Conservation (phyloP, 2,888 invertebrate genomes). For the Caenorhabditis plicata region DNA sequence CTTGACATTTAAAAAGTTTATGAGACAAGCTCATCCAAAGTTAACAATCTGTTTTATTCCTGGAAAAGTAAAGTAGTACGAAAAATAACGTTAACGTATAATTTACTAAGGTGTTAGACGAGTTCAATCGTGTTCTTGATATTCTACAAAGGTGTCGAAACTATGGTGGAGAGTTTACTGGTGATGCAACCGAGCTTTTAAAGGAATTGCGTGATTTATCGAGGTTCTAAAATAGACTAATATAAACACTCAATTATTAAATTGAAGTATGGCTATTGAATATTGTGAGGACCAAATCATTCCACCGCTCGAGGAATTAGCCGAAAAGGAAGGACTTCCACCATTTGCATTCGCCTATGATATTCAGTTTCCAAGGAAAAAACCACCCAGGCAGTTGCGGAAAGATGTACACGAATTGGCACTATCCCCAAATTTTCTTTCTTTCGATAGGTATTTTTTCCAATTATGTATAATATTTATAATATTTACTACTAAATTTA, state of each 20-base stretch:
- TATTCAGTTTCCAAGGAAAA: too few species aligned
- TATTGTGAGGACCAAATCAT: background rate
- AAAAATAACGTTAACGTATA: too few species aligned
- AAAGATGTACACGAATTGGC: too few species aligned
- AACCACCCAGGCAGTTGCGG: too few species aligned
- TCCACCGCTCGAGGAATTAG: background rate
- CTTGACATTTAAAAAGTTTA: background rate
- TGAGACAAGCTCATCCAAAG: background rate
- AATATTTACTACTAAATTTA: background rate
- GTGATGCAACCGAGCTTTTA: slow-evolving; percentile 1
- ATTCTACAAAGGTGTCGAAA: background rate
- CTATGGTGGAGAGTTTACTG: slow-evolving; percentile 1
- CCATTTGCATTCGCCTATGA: background rate
- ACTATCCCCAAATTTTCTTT: too few species aligned
- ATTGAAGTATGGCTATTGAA: slow-evolving; percentile 3
- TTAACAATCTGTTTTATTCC: slow-evolving; percentile 1
- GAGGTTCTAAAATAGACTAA: too few species aligned
- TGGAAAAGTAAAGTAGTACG: too few species aligned
- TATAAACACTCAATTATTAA: background rate
- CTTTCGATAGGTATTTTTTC: background rate
- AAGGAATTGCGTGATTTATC: slow-evolving; percentile 5
- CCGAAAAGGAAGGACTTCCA: background rate
- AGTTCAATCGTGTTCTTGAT: background rate
- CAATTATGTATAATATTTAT: background rate
- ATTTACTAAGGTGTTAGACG: slow-evolving; percentile 2